Evolutionary conservation across 1,140 invertebrate genomes (phyloP), one percentile per base, ranked within the genome.

Genomic region (Lordiphosa clarofinis): DNA sequence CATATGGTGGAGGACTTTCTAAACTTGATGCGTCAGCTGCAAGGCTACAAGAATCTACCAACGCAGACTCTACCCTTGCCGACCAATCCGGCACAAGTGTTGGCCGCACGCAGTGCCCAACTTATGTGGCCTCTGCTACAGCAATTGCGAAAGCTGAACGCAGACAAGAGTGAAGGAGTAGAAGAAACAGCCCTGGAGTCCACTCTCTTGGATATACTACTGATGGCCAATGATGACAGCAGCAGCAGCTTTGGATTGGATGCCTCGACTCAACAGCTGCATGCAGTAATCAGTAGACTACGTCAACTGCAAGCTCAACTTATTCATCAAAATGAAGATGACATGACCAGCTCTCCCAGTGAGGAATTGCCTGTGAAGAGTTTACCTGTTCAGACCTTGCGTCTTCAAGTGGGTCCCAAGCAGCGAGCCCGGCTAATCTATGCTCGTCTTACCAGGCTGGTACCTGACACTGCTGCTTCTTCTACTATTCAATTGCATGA

Each of bases 71-170:
- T 82, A 11, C 68, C 63, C 0, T 9, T 87, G 46, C 82, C 86
- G 0, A 47, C 73, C 24, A 87, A 53, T 40, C 87, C 86, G 3
- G 78, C 74, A 0, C 60, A 65, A 5, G 78, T 88, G 0, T 38
- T 88, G 47, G 82, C 87, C 15, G 76, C 68, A 2, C 73, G 78
- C 12, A 73, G 69, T 48, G 61, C 61, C 0, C 78, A 87, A 31
- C 63, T 87, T 5, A 68, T 84, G 7, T 88, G 82, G 78, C 66
- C 68, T 0, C 56, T 64, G 10, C 28, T 84, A 2, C 56, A 67
- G 10, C 71, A 88, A 11, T 33, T 88, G 1, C 50, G 49, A 4
- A 44, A 21, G 4, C 11, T 60, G 47, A 1, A 59, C 38, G 7
- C 21, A n/a, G 8, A 28, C 43, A 35, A 15, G 7, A 56, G 4